These are phyloP conservation scores for Conus canariensis DNA, from an alignment of 2,888 invertebrate species.

Conservation along the genomic window DNA sequence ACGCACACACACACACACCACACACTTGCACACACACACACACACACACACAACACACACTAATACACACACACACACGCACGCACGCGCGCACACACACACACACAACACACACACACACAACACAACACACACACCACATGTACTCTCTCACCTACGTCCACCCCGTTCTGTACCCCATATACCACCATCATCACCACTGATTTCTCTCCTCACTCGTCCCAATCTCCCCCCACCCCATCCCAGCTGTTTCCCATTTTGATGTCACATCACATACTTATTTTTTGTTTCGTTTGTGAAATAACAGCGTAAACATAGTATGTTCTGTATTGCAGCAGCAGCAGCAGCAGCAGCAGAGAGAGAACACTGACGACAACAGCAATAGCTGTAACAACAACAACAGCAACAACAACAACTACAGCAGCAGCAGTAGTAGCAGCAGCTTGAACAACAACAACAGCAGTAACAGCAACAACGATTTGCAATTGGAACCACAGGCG, in stretches of 20 bases:
- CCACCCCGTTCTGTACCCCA: no score
- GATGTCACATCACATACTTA: no score
- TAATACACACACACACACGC: background rate
- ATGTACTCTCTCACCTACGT: no score
- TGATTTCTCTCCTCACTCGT: no score
- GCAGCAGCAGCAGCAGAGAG: no score
- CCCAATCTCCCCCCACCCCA: no score
- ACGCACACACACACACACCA: background rate
- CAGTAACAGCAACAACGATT: constrained; percentile 4
- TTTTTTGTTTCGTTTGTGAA: no score
- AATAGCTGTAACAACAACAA: background rate
- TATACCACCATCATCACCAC: no score
- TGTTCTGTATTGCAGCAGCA: background rate
- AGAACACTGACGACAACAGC: no score
- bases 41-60: constrained; percentile 6
- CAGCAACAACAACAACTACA: background rate
- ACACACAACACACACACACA: background rate
- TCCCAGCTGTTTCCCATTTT: no score
- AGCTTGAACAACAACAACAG: background rate
- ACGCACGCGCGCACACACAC: no score
- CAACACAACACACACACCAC: background rate
- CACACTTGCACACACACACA: constrained; percentile 14
- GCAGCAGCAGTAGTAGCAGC: background rate
- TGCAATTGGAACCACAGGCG: constrained; percentile 88
- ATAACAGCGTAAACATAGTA: background rate